Evolutionary conservation across 2,888 invertebrate species (phyloP).

Genomic region (Saturnia pavonia): DNA sequence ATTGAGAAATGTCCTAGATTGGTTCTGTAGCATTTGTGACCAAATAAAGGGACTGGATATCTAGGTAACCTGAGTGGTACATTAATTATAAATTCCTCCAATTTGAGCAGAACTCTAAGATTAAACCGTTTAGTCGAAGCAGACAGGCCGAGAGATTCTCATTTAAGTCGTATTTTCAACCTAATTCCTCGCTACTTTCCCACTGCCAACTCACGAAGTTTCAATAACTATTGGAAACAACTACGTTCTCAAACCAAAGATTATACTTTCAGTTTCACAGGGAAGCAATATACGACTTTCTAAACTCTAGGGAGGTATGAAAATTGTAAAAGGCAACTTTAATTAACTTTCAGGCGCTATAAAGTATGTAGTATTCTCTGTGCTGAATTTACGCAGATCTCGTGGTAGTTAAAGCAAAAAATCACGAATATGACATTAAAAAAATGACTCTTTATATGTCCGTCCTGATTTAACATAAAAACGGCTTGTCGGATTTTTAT

Average conservation of each 20-base stretch:
- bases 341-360: background rate
- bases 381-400: background rate
- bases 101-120: background rate
- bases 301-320: background rate
- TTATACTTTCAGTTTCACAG: conserved; percentile 4
- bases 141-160: background rate
- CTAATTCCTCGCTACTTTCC: conserved; percentile 1
- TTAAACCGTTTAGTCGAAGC: background rate
- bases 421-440: too few relatives aligned
- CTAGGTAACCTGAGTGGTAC: too few relatives aligned
- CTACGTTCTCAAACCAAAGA: conserved; percentile 4
- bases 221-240: conserved; percentile 5
- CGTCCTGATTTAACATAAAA: too few relatives aligned
- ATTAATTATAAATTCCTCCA: too few relatives aligned
- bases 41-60: too few relatives aligned
- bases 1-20: too few relatives aligned
- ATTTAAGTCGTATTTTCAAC: background rate
- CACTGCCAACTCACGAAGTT: background rate
- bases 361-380: background rate
- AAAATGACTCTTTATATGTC: too few relatives aligned
- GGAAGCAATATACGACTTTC: conserved; percentile 12
- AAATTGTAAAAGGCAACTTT: background rate
- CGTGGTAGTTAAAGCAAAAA: background rate
- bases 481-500: too few relatives aligned
- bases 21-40: too few relatives aligned